Percentiles rank a stretch among this genome's conserved stretches.
Evolutionary conservation across 2,797 vertebrate genomes (phyloP).

Genomic region (Sarcophilus harrisii): DNA sequence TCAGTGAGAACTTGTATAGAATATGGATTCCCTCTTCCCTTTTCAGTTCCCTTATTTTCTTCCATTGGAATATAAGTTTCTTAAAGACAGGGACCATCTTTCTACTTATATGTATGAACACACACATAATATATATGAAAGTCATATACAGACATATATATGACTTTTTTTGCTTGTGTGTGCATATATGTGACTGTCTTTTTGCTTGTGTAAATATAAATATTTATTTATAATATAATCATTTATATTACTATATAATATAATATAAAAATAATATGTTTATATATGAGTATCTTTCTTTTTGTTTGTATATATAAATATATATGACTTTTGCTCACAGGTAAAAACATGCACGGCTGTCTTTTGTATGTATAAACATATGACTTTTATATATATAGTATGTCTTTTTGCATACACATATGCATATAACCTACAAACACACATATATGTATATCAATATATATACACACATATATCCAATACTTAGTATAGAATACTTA

Average conservation of each 20-base stretch:
- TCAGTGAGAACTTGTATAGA: background rate
- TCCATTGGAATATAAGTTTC: background rate
- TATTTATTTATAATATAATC: too few species aligned
- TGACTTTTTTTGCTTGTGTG: background rate
- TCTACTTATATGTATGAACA: background rate
- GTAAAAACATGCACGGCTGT: too few species aligned
- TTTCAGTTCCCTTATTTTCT: background rate
- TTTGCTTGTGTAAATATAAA: background rate
- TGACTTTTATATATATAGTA: background rate
- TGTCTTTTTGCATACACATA: background rate
- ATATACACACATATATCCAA: background rate
- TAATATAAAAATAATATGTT: too few species aligned
- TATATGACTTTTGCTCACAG: too few species aligned
- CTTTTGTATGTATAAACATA: background rate
- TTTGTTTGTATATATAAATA: background rate
- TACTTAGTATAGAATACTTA: background rate
- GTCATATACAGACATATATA: too few species aligned
- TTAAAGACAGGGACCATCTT: background rate
- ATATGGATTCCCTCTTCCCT: background rate
- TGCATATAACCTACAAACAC: too few species aligned
- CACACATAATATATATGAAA: background rate
- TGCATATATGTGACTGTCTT: background rate
- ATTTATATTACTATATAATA: too few species aligned
- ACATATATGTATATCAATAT: background rate
- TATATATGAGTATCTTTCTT: background rate